These are phyloP conservation scores for Antidorcas marsupialis DNA, from an alignment of 2,113 vertebrate species.

Conservation along the genomic window DNA sequence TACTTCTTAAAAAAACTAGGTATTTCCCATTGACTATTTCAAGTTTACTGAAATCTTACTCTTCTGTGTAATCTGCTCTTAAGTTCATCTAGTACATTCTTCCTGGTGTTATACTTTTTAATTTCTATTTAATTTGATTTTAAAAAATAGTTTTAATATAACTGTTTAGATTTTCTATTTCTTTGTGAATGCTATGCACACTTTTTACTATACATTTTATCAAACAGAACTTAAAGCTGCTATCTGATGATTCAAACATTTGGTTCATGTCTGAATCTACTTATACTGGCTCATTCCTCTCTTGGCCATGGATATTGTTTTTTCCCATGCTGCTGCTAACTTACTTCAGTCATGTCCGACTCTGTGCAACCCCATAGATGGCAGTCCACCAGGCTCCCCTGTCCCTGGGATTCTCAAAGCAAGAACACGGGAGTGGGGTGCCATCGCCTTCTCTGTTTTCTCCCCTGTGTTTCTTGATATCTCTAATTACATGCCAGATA, in stretches of 20 bases:
- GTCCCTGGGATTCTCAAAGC: no score
- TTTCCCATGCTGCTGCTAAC: neutral
- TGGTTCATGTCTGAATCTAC: neutral
- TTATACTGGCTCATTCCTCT: neutral
- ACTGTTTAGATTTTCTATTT: neutral
- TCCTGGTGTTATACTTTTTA: neutral
- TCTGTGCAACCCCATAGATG: fast-evolving
- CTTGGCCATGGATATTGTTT: neutral
- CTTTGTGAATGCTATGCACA: neutral
- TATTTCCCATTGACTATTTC: neutral
- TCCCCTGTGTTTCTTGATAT: neutral
- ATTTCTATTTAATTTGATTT: neutral
- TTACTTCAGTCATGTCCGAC: fast-evolving
- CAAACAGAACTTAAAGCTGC: neutral
- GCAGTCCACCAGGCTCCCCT: no score
- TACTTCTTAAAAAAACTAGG: neutral
- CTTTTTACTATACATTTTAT: neutral
- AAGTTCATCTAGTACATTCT: neutral
- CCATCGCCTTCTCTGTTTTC: neutral
- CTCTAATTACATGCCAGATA: neutral
- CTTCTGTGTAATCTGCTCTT: neutral
- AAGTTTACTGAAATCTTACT: neutral
- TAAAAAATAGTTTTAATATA: neutral
- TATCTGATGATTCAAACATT: neutral
- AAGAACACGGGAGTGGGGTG: no score